Percentiles rank a stretch among this genome's conserved stretches.
phyloP scores from a whole-genome alignment of 2,888 invertebrate species.

The Halocaridina rubra region DNA sequence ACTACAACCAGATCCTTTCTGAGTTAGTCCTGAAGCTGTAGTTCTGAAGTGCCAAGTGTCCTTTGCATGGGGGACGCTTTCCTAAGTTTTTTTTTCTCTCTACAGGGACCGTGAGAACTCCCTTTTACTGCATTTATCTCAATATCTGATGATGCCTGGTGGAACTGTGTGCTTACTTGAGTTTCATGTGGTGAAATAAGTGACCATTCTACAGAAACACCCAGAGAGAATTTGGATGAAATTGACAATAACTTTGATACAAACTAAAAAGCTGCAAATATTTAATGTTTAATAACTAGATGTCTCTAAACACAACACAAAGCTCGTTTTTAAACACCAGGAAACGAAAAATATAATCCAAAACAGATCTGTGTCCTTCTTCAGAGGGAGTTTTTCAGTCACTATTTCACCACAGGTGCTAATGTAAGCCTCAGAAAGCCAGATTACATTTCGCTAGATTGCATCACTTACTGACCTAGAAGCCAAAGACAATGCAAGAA shows the following conservation, averaged over 20 bases:
- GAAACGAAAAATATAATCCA: not conserved
- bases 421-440: too few relatives aligned
- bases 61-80: not conserved
- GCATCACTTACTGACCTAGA: too few relatives aligned
- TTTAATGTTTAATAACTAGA: too few relatives aligned
- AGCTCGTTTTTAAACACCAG: not conserved
- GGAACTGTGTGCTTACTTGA: not conserved
- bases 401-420: too few relatives aligned
- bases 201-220: not conserved
- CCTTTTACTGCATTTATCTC: not conserved
- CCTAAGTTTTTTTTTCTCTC: not conserved
- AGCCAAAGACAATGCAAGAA: too few relatives aligned
- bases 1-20: constrained; percentile 71
- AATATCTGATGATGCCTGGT: not conserved
- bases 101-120: not conserved
- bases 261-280: too few relatives aligned
- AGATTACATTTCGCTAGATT: too few relatives aligned
- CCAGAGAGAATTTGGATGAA: not conserved
- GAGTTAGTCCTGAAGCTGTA: constrained; percentile 70
- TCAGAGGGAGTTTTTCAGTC: too few relatives aligned
- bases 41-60: not conserved
- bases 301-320: not conserved
- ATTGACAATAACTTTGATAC: not conserved
- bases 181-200: not conserved
- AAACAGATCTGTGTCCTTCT: too few relatives aligned